Evolutionary conservation across 1,140 invertebrate species (phyloP).

Genomic region (Leptonema lineaticorne): DNA sequence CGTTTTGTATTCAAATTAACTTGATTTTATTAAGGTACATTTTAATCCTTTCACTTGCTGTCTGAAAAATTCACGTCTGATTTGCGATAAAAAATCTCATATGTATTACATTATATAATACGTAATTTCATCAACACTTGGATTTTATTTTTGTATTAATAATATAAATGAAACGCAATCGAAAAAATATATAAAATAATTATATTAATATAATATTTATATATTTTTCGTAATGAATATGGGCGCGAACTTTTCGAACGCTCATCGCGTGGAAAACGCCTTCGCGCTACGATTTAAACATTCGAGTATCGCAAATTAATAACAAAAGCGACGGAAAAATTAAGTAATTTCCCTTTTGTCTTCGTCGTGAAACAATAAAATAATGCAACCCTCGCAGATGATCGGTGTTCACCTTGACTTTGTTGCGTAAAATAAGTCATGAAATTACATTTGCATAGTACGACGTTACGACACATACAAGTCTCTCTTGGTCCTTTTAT

Average conservation of each 20-base stretch:
- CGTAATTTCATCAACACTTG: too few relatives aligned
- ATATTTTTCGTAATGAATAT: too few relatives aligned
- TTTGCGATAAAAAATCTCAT: too few relatives aligned
- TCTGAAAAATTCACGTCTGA: too few relatives aligned
- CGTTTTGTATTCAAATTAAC: too few relatives aligned
- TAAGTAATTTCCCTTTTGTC: neutral
- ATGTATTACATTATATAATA: too few relatives aligned
- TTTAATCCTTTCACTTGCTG: too few relatives aligned
- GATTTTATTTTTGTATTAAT: too few relatives aligned
- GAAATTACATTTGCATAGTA: constrained; percentile 36
- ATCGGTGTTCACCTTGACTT: constrained; percentile 9
- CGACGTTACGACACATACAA: neutral
- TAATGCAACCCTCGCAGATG: constrained; percentile 31
- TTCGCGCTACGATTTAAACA: neutral
- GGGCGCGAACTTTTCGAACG: too few relatives aligned
- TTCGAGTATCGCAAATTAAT: neutral
- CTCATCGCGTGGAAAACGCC: neutral
- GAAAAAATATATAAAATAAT: neutral
- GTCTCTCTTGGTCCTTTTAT: too few relatives aligned
- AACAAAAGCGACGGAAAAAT: neutral
- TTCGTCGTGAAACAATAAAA: constrained; percentile 25
- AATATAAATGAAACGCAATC: too few relatives aligned
- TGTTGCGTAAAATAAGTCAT: neutral
- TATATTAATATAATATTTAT: neutral
- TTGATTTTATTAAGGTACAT: too few relatives aligned